Conservation (phyloP, 2,113 vertebrate genomes). For the Equus przewalskii region DNA sequence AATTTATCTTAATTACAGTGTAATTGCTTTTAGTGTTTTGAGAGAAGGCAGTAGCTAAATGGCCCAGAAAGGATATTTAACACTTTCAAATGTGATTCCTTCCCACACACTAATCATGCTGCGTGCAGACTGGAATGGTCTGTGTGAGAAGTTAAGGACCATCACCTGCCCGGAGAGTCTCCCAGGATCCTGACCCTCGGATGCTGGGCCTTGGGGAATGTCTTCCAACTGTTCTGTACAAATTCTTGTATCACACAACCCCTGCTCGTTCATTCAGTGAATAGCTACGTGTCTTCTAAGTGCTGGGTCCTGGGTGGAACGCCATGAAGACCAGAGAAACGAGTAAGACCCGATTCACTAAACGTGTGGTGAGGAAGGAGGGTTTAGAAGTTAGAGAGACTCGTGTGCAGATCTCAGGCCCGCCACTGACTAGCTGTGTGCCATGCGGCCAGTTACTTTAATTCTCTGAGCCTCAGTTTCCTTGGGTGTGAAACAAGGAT, state of each 20-base stretch:
- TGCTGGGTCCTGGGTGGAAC: not conserved
- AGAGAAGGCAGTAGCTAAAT: constrained; percentile 31
- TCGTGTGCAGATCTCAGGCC: not conserved
- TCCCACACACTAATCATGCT: not conserved
- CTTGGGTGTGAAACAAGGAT: not conserved
- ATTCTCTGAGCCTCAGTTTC: not conserved
- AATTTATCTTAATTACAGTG: constrained; percentile 57
- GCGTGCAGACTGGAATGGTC: not conserved
- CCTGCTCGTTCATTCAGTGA: not conserved
- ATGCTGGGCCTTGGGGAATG: not conserved
- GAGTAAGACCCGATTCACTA: not conserved
- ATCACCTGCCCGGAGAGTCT: not conserved
- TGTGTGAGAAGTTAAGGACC: not conserved
- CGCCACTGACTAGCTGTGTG: not conserved
- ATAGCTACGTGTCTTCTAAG: too few species aligned
- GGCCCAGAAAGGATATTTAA: constrained; percentile 13
- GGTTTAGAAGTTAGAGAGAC: not conserved
- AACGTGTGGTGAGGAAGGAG: not conserved
- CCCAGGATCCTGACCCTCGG: not conserved
- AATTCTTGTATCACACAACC: not conserved
- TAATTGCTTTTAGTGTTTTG: constrained; percentile 39
- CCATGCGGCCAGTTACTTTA: not conserved
- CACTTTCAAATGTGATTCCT: not conserved
- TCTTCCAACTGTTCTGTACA: not conserved
- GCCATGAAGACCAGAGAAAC: not conserved